Evolutionary conservation across 2,797 vertebrate species (phyloP), one percentile per base, ranked within the genome.

Genomic region (Falco columbarius): DNA sequence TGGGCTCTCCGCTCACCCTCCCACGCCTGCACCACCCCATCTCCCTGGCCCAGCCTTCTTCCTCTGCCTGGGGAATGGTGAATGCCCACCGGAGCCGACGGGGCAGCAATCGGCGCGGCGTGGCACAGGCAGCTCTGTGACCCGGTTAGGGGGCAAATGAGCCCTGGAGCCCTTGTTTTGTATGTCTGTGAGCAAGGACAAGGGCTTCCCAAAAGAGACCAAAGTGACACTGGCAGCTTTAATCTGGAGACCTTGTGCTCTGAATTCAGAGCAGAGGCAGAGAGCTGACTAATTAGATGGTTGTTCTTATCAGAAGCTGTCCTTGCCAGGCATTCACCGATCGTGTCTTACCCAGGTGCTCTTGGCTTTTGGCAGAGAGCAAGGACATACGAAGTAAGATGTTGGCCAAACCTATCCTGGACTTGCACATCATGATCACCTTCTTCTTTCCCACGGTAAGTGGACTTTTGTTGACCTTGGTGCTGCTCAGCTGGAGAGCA

Each of bases 401-500:
- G 42, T 26, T 46, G 42, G 66, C 46, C 21, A 13, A 68, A 68
- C 66, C 10, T n/a, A 8, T 68, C 46, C 66, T 68, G 66, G 66
- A 36, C 66, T 68, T 36, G 26, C n/a, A 36, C n/a, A 51, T n/a
- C 19, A 22, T 2, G 4, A 51, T 27, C 11, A 29, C 66, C n/a
- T 11, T 9, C 13, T 68, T 68, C 54, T 38, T 46, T 42, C 51
- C 59, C 34, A 46, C 14, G 26, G 19, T 26, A 59, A 26, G 26
- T 54, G 51, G 58, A 42, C 9, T 36, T 89, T 46, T 54, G 34
- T 26, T 63, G 55, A 30, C 17, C 19, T 46, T 17, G 10, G 19
- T 68, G 38, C 49, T 1, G 0, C 18, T 73, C 52, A 58, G 30
- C 3, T 1, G 1, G 38, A 34, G 26, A 63, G 49, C n/a, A 59